Evolutionary conservation across 2,888 invertebrate species (phyloP), one percentile per base, ranked within the genome.

Genomic region (Metopia argyrocephala): DNA sequence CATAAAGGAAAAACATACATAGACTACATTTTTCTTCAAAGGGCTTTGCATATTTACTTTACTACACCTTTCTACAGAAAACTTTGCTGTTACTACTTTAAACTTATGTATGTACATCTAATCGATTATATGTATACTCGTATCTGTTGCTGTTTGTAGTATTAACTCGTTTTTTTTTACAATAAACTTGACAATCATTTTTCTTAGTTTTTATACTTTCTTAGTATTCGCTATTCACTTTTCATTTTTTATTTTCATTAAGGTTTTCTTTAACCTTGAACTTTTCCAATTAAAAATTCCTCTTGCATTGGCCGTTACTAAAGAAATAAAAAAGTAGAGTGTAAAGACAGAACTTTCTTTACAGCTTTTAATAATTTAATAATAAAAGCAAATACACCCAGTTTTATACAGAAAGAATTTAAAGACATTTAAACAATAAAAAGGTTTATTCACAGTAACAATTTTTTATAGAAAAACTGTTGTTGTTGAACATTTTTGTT

Each of bases 261-360:
- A 12, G 12, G 9, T 38, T 15, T 38, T 59, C 21, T 62, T 64
- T n/a, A 69, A 68, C 80, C 80, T 80, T 80, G 76, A 80, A 80
- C 73, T 80, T 80, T 69, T 74, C 64, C 74, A 81, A 81, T 81
- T 81, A 81, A 81, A 81, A 74, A 78, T 81, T 78, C 81, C 69
- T 61, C 64, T 74, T 74, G 66, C 81, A 66, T 74, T 65, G n/a
- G 66, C 23, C 52, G 15, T 68, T 45, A 27, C 31, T n/a, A 48
- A 31, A 56, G 45, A 28, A n/a, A 62, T 64, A 27, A 21, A 9
- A 48, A 48, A 52, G 21, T 5, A 50, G 28, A 27, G 27, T 6
- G 27, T 27, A 56, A 52, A 38, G 3, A 57, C 21, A 23, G 28
- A 61, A 66, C 31, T 54, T 61, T 78, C 46, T 71, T 66, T 78